These are phyloP conservation scores for Emydoidea blandingii DNA, from an alignment of 2,797 vertebrate species.

Conservation along the genomic window DNA sequence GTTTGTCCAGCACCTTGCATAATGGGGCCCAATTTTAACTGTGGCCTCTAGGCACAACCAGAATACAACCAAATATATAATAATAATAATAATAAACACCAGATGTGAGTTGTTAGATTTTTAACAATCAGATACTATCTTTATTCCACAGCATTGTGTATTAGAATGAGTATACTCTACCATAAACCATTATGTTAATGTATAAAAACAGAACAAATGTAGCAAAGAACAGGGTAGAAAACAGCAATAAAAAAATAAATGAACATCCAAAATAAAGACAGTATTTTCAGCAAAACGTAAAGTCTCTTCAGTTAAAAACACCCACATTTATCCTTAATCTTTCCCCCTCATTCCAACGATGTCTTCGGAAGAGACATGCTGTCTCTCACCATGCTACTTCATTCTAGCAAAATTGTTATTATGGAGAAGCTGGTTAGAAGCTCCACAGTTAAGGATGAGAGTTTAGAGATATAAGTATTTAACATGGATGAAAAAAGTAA, in stretches of 20 bases:
- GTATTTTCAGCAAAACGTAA: background rate
- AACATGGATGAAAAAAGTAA: background rate
- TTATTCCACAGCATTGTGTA: background rate
- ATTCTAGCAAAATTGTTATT: background rate
- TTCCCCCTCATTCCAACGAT: background rate
- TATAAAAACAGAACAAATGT: constrained; percentile 63
- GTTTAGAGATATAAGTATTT: background rate
- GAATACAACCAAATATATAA: background rate
- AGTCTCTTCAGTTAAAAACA: constrained; percentile 10
- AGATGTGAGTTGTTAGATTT: background rate
- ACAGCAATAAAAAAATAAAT: constrained; percentile 38
- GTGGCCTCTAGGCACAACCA: rapidly evolving
- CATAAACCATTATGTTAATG: constrained; percentile 64
- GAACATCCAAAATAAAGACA: constrained; percentile 30
- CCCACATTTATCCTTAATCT: background rate
- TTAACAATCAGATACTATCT: background rate
- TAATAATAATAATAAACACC: background rate
- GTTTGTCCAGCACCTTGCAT: rapidly evolving
- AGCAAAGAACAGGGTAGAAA: constrained; percentile 57
- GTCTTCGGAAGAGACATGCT: background rate
- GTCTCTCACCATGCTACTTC: background rate
- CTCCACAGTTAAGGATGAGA: background rate
- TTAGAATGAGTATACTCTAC: constrained; percentile 43
- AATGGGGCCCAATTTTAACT: background rate
- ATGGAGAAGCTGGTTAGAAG: background rate